Conservation (phyloP, 2,888 invertebrate species). For the Boloria selene region DNA sequence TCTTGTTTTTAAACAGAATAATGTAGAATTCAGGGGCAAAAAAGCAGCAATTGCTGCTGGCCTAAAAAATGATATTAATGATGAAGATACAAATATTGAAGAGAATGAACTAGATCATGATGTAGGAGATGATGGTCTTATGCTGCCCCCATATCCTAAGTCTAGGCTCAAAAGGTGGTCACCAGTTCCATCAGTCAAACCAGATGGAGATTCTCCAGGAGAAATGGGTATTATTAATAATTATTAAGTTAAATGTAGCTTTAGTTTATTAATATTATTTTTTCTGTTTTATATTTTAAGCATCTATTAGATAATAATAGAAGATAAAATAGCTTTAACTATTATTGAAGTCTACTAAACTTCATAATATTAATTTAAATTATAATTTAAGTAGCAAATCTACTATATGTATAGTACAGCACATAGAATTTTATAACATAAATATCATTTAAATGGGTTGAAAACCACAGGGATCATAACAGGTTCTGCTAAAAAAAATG, state of each 20-base stretch:
- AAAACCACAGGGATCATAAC: too few relatives aligned
- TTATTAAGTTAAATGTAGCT: not conserved
- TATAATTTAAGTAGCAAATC: too few relatives aligned
- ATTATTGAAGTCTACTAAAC: too few relatives aligned
- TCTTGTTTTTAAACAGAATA: conserved; percentile 25
- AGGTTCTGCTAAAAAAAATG: too few relatives aligned
- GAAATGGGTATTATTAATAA: conserved; percentile 87
- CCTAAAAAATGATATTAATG: conserved; percentile 55
- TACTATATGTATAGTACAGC: too few relatives aligned
- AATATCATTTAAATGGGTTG: not conserved
- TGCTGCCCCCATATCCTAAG: conserved; percentile 61
- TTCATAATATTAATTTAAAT: too few relatives aligned
- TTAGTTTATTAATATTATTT: not conserved
- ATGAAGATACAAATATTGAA: conserved; percentile 66
- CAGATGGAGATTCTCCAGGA: conserved; percentile 88
- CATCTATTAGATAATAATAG: too few relatives aligned
- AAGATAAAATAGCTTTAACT: too few relatives aligned
- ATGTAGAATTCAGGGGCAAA: conserved; percentile 65
- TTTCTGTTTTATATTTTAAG: not conserved
- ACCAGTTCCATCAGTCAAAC: conserved; percentile 86
- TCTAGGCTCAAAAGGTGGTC: conserved; percentile 86
- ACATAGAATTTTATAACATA: not conserved
- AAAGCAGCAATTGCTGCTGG: conserved; percentile 76
- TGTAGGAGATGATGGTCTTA: conserved; percentile 62
- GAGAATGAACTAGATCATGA: conserved; percentile 65